Evolutionary conservation across 92 coral and sea anemone genomes (phyloP), one percentile per base, ranked within the genome.

Genomic region (Heliopora coerulea): DNA sequence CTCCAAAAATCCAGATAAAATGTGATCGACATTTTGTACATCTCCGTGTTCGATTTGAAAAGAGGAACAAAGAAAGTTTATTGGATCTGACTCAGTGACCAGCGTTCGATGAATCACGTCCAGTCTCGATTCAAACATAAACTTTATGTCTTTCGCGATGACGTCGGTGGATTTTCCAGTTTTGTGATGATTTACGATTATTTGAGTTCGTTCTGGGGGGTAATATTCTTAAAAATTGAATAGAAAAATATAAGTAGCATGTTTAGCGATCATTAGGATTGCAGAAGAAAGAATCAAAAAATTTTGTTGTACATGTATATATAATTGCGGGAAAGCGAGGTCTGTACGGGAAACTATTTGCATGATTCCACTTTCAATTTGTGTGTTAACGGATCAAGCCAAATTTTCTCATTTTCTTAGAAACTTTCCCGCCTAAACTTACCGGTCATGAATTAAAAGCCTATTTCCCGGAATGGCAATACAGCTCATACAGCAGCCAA

Each of bases 1-100:
- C 13, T 70, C 77, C 32, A 70, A 35, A 14, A 49, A 29, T 0
- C 62, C 77, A 4, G 77, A 52, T 28, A 70, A 37, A 19, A 70
- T 20, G 27, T 12, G 62, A 24, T 70, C 77, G 8, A 70, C 62
- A 54, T 54, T 70, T 32, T 70, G 62, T 12, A 24, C n/a, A 20
- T 70, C 63, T 31, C 61, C 61, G 20, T 59, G 65, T 14, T 62
- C 68, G 35, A 70, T 54, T 52, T 70, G 77, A 41, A 50, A 70
- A 15, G 77, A 70, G 0, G 77, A 70, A 23, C 77, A 54, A 4
- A 70, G 29, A 54, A 70, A 54, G 19, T 37, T 70, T 6, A 70
- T 8, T 0, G 77, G 77, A 24, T 70, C 77, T 1, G 63, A 6
- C 25, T 70, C 77, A 10, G 48, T 19, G 1, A 31, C 24, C 3